Percentiles rank a stretch among this genome's conserved stretches.
These are phyloP conservation scores for Taurulus bubalis DNA, from an alignment of 2,113 vertebrate genomes.

Conservation along the genomic window DNA sequence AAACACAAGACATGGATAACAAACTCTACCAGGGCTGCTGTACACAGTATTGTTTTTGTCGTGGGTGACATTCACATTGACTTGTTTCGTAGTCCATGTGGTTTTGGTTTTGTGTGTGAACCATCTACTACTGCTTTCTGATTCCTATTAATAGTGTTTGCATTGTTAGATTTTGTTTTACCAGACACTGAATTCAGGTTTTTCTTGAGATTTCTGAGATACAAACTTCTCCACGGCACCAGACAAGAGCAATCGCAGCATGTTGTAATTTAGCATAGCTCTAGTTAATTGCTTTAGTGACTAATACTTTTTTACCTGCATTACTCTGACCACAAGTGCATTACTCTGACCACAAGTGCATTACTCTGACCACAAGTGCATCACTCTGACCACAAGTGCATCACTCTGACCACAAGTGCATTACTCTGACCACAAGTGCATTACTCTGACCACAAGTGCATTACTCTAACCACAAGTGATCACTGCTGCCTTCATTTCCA, in stretches of 20 bases:
- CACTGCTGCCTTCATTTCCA: not conserved
- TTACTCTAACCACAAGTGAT: not conserved
- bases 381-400: not conserved
- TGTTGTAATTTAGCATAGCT: not conserved
- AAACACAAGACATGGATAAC: not conserved
- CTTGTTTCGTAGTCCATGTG: not conserved
- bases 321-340: too few relatives aligned
- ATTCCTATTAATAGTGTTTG: not conserved
- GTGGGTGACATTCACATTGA: not conserved
- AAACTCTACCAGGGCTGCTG: not conserved
- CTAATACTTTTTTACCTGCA: too few relatives aligned
- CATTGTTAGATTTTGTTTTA: not conserved
- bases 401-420: too few relatives aligned
- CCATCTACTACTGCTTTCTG: not conserved
- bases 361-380: not conserved
- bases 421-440: too few relatives aligned
- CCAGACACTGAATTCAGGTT: not conserved
- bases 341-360: not conserved
- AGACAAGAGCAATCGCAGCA: not conserved
- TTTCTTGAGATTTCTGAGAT: not conserved
- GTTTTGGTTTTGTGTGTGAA: not conserved
- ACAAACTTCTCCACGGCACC: not conserved
- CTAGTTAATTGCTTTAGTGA: not conserved
- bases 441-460: too few relatives aligned
- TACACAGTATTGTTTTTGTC: not conserved